Base-by-base conservation (phyloP, 2,888 invertebrate genomes). In the Epirrhoe tristata region DNA sequence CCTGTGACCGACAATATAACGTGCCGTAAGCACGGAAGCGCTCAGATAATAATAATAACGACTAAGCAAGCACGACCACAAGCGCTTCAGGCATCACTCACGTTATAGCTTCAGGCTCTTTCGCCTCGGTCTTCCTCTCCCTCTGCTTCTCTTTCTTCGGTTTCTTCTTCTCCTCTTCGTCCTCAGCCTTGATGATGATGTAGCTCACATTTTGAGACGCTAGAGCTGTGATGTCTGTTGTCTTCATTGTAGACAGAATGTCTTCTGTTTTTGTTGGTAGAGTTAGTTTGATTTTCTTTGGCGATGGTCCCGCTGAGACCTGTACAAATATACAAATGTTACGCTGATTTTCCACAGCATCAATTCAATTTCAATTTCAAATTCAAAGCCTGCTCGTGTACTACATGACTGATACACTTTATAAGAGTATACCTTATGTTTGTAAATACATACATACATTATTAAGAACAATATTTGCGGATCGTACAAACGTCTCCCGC, bases 161-260 rank as follows among this genome's bases (percentile, higher is more conserved):
- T 2, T 7, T 43, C 39, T 48, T 48, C 16, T 14, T 77, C 3
- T 70, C 74, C 54, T 79, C 77, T 0, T 54, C 39, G 0, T 83
- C 80, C 0, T 82, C 81, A 0, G 82, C 70, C 67, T 90, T 90
- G 1, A 93, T 85, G n/a, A 93, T 90, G 39, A 93, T 90, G 63
- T 93, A 93, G 67, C 88, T 90, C 1, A 91, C 88, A n/a, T 92
- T 88, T 0, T 88, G 81, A 0, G 85, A 85, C 0, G 86, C 86
- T 0, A 90, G 62, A 0, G 78, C 81, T 67, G 80, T 83, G 0
- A 90, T 74, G 34, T 77, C 81, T 0, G 83, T 83, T 0, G 90
- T 83, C 0, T 75, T 73, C 82, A 90, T 84, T 0, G 83, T 76
- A 0, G 85, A 81, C 0, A 88, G 32, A 0, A 89, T 50, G 17